Base-by-base conservation (phyloP, 2,113 vertebrate genomes). In the Spea bombifrons region DNA sequence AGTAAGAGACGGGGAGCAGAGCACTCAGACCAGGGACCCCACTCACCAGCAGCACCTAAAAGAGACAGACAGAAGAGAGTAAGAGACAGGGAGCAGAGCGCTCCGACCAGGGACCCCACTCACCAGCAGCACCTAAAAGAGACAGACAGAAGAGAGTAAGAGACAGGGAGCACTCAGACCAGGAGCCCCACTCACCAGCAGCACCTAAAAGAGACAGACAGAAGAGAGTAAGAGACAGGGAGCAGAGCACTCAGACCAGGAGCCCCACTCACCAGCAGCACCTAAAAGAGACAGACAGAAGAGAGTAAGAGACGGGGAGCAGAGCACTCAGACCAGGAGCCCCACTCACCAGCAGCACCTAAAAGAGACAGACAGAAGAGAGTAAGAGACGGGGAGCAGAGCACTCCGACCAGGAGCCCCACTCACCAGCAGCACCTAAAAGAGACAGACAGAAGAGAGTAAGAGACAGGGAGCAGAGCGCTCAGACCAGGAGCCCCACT, bases 391-490 rank as follows among this genome's bases (percentile, higher is more conserved):
- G n/a, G n/a, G n/a, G n/a, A n/a, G n/a, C n/a, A n/a, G n/a, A n/a
- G n/a, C n/a, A n/a, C 94, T 0, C 94, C 92, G 2, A 95, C 94
- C 6, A n/a, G n/a, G n/a, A n/a, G n/a, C n/a, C n/a, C n/a, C n/a
- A n/a, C n/a, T n/a, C n/a, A n/a, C n/a, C n/a, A 71, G 85, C 86
- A 0, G 86, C 66, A 12, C 88, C 92, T 92, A 81, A 1, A 46
- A 49, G 6, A 45, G 9, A 52, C 5, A 46, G 0, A 52, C 5
- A 52, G 8, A 52, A n/a, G n/a, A n/a, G n/a, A n/a, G n/a, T n/a
- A n/a, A n/a, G n/a, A n/a, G n/a, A n/a, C 96, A 96, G 4, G 93
- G 85, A 55, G 94, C 94, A 0, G 95, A 96, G 81, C 96, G 96
- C 3, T 82, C 81, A 0, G 94, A 93, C 95, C 96, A 96, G 0